Evolutionary conservation across 92 coral and sea anemone species (phyloP), one percentile per base, ranked within the genome.

Genomic region (Porites divaricata): DNA sequence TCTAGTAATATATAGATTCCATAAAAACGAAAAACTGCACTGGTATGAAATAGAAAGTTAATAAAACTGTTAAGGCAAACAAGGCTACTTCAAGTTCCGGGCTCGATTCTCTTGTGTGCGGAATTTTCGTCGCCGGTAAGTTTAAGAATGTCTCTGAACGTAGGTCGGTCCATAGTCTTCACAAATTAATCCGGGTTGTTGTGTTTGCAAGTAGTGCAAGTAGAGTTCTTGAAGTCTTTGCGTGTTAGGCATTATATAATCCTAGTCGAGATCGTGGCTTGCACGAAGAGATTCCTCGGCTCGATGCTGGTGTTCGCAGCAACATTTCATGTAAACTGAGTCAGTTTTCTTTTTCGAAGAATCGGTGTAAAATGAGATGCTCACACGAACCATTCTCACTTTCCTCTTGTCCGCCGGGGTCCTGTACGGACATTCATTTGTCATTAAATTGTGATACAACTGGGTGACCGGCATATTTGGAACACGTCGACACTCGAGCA

Each of bases 331-430:
- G 22, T 23, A 58, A 54, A 81, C 86, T 21, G 23, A 5, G 52
- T 70, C 79, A 16, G 77, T 70, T 16, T 23, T 53, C 70, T 64
- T 75, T 54, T 54, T 41, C 54, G 58, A 10, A 24, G 86, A 23
- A 28, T 81, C 86, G 14, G 79, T 81, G 79, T 48, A 81, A 51
- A 70, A 70, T 1, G 54, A 17, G n/a, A 81, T 74, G 25, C 6
- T 0, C 0, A 81, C 86, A 24, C 86, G 71, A 70, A 81, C 86
- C 86, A 81, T 81, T 56, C 79, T 24, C 14, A 81, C 86, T 52
- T 59, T 70, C 86, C 56, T 81, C 65, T 70, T 70, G 57, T 81
- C 86, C 17, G 9, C n/a, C 1, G 56, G 22, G 7, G 79, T 81
- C 58, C 45, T 70, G 66, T 59, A 81, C 28, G 49, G 52, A 68